Percentiles rank a stretch among this genome's conserved stretches.
Conservation (phyloP, 2,113 vertebrate genomes). For the Poeciliopsis turrubarensis region DNA sequence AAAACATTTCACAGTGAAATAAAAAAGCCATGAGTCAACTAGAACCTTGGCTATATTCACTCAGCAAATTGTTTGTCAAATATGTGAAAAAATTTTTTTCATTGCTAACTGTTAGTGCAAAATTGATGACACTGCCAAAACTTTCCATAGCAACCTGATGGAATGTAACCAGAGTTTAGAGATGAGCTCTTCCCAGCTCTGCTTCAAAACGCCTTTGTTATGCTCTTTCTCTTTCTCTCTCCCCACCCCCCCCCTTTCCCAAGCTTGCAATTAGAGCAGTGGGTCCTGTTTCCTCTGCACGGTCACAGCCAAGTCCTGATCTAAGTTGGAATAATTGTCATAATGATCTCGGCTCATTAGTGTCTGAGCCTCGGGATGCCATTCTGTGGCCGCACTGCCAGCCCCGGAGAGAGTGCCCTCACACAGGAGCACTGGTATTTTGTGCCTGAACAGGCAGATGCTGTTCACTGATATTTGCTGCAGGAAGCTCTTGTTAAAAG, state of each 20-base stretch:
- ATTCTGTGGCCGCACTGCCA: conserved; percentile 57
- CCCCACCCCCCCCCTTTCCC: conserved; percentile 55
- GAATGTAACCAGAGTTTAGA: conserved; percentile 55
- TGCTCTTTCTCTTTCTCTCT: no score
- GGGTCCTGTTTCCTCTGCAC: conserved; percentile 52
- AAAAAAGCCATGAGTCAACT: neutral
- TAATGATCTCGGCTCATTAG: conserved; percentile 77
- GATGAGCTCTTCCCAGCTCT: conserved; percentile 32
- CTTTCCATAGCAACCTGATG: conserved; percentile 49
- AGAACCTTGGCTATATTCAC: neutral
- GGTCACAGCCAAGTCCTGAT: conserved; percentile 74
- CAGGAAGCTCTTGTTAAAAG: conserved; percentile 55
- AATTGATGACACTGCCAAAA: conserved; percentile 25
- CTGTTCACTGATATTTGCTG: conserved; percentile 54
- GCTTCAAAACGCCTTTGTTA: conserved; percentile 67
- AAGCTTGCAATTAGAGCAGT: conserved; percentile 69
- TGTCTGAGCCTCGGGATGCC: conserved; percentile 56
- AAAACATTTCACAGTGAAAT: neutral
- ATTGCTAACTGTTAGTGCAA: conserved; percentile 1
- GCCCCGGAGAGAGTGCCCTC: conserved; percentile 51
- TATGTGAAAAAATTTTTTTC: neutral
- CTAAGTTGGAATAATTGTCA: conserved; percentile 76
- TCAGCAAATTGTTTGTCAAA: neutral
- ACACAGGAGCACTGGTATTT: conserved; percentile 46
- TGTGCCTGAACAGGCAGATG: conserved; percentile 47